These are phyloP conservation scores for Pissodes strobi DNA, from an alignment of 1,140 invertebrate genomes.

Conservation along the genomic window DNA sequence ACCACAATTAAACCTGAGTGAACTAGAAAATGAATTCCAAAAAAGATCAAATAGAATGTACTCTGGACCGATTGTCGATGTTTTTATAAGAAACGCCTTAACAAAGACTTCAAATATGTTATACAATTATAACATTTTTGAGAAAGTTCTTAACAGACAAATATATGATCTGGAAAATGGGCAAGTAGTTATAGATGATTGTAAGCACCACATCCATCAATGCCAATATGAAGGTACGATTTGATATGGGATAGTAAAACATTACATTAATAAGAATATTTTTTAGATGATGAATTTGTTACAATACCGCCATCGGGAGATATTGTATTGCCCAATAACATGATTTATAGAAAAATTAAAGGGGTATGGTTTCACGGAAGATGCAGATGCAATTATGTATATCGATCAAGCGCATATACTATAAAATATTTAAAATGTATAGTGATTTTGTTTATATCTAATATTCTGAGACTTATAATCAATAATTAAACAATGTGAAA, in stretches of 20 bases:
- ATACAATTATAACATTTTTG: not conserved
- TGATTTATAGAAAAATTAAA: slow-evolving; percentile 18
- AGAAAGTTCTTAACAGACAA: not conserved
- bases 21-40: no score
- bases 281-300: slow-evolving; percentile 14
- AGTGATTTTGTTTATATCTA: not conserved
- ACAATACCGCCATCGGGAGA: not conserved
- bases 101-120: no score
- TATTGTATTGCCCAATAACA: slow-evolving; percentile 10
- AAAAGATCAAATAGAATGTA: no score
- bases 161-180: slow-evolving; percentile 17
- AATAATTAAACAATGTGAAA: no score
- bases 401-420: not conserved
- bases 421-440: not conserved
- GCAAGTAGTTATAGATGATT: slow-evolving; percentile 11
- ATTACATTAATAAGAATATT: not conserved
- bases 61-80: no score
- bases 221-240: slow-evolving; percentile 25
- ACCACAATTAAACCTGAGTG: no score
- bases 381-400: slow-evolving; percentile 25
- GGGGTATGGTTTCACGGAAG: slow-evolving; percentile 26
- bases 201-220: slow-evolving; percentile 1
- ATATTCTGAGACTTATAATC: no score
- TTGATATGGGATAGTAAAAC: not conserved
- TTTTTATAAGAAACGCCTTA: no score